Base-by-base conservation (phyloP, 2,888 invertebrate species). In the Proisotoma minuta region DNA sequence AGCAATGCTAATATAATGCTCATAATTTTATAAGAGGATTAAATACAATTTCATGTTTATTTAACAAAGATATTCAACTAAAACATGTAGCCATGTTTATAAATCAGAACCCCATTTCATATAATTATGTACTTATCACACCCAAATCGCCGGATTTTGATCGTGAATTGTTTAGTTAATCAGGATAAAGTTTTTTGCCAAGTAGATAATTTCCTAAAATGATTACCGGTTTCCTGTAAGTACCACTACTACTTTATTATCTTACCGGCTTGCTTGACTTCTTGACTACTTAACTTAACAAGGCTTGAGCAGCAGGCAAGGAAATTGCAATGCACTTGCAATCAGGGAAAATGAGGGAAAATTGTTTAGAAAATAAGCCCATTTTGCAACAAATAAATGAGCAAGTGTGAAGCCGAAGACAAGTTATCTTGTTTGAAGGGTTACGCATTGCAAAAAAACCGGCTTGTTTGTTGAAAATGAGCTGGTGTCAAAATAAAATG, bases 81-180 rank as follows among this genome's bases (percentile, higher is more conserved):
- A n/a, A n/a, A n/a, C n/a, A n/a, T n/a, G n/a, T n/a, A n/a, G n/a
- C n/a, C n/a, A n/a, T n/a, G n/a, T n/a, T n/a, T n/a, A n/a, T n/a
- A n/a, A n/a, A n/a, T n/a, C n/a, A n/a, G n/a, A n/a, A n/a, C n/a
- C n/a, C n/a, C n/a, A n/a, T n/a, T n/a, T n/a, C n/a, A 51, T 51
- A 29, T 28, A 24, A 29, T 4, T 22, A 53, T 28, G 53, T 26
- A 10, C 18, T 53, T 18, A 53, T 53, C 53, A 18, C 48, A 48
- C 49, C 43, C 43, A 22, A 10, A 28, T 26, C 47, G 24, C 53
- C 22, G 27, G 34, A 34, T 60, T 24, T 48, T 52, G 15, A 34
- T 20, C 53, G 49, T 63, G 53, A 59, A 43, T 15, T 43, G 43
- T 43, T 43, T 43, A 43, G 43, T 43, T 43, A 43, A 43, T 43